These are phyloP conservation scores for Bimastos eiseni DNA, from an alignment of 2,888 invertebrate genomes.

Conservation along the genomic window DNA sequence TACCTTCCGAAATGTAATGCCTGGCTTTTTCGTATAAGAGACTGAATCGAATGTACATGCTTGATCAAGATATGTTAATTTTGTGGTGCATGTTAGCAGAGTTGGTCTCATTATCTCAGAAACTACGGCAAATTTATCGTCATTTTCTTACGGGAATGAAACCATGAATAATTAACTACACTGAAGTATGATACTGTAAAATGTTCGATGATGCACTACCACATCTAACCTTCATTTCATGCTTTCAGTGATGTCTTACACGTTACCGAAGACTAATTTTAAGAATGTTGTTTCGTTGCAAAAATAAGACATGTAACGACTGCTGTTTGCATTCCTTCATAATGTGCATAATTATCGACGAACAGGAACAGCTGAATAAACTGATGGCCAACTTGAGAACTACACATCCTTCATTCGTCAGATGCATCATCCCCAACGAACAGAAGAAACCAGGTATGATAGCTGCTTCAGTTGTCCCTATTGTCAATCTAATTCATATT, in stretches of 20 bases:
- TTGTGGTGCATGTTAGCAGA: too few relatives aligned
- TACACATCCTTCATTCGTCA: slow-evolving; percentile 98
- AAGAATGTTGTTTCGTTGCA: not conserved
- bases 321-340: not conserved
- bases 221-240: not conserved
- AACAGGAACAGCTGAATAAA: slow-evolving; percentile 75
- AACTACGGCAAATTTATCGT: too few relatives aligned
- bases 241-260: not conserved
- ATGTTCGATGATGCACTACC: not conserved
- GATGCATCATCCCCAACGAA: slow-evolving; percentile 98
- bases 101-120: too few relatives aligned
- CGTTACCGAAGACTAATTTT: not conserved
- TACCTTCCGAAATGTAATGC: too few relatives aligned
- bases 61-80: too few relatives aligned
- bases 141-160: too few relatives aligned
- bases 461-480: not conserved
- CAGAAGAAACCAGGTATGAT: slow-evolving; percentile 57
- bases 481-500: not conserved
- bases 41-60: too few relatives aligned
- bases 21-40: too few relatives aligned
- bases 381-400: slow-evolving; percentile 94
- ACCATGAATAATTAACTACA: not conserved
- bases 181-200: not conserved
- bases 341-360: not conserved
- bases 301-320: not conserved